phyloP scores from a whole-genome alignment of 2,797 vertebrate genomes.

The Crenichthys baileyi region DNA sequence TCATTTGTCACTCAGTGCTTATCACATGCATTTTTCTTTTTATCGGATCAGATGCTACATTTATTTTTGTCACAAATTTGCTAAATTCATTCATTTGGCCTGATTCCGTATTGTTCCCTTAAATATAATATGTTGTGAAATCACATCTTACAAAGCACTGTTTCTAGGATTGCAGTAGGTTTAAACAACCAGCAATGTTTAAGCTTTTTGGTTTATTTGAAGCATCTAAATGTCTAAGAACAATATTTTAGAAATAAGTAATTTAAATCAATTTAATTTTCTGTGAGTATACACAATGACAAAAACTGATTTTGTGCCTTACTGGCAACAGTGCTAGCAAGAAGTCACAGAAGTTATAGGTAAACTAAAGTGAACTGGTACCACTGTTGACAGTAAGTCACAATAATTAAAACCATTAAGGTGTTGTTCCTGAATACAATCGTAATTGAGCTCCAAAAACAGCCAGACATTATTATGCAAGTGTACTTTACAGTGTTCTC shows the following conservation, averaged over 20 bases:
- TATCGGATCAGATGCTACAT: not conserved
- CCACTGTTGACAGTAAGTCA: not conserved
- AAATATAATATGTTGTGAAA: too few species aligned
- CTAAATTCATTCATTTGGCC: not conserved
- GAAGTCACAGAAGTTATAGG: not conserved
- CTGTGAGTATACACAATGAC: not conserved
- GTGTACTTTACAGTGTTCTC: too few species aligned
- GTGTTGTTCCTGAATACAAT: not conserved
- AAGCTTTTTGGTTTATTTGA: too few species aligned
- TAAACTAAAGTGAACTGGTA: not conserved
- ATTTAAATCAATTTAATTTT: not conserved
- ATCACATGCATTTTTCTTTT: not conserved
- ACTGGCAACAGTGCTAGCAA: not conserved
- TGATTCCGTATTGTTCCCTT: too few species aligned
- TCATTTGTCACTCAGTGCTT: not conserved
- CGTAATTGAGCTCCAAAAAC: not conserved
- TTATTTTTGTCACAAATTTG: not conserved
- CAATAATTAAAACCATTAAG: not conserved
- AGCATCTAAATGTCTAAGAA: too few species aligned
- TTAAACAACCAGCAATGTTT: not conserved
- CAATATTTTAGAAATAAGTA: not conserved
- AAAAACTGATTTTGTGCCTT: not conserved
- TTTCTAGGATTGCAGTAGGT: too few species aligned
- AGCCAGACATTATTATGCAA: not conserved
- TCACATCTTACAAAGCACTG: too few species aligned